These are phyloP conservation scores for Agriopis aurantiaria DNA, from an alignment of 2,888 invertebrate species.

Conservation along the genomic window DNA sequence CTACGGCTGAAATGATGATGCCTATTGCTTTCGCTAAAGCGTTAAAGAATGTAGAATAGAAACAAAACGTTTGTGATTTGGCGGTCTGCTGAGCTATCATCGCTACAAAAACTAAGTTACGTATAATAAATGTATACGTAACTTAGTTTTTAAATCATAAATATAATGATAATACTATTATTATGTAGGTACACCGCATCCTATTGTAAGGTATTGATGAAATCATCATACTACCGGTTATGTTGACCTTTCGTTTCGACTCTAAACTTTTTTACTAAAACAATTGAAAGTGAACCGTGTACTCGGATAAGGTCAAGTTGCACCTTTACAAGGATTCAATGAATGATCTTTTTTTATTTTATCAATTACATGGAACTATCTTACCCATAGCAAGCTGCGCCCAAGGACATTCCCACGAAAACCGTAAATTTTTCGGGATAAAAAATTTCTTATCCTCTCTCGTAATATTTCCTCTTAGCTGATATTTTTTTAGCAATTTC, in stretches of 20 bases:
- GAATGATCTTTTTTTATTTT: conserved; percentile 23
- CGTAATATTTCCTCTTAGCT: too few relatives aligned
- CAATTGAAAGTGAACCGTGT: conserved; percentile 77
- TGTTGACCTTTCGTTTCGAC: conserved; percentile 71
- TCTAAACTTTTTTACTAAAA: conserved; percentile 69
- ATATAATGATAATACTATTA: conserved; percentile 46
- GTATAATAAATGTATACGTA: too few relatives aligned
- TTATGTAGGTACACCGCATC: conserved; percentile 29
- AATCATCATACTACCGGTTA: conserved; percentile 67
- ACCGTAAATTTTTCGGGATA: too few relatives aligned
- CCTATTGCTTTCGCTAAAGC: too few relatives aligned
- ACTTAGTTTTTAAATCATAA: too few relatives aligned
- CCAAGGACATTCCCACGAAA: too few relatives aligned
- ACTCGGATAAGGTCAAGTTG: conserved; percentile 68
- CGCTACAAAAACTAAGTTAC: neutral
- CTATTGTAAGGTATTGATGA: conserved; percentile 55
- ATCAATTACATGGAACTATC: neutral
- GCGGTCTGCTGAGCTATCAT: too few relatives aligned
- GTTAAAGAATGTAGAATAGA: too few relatives aligned
- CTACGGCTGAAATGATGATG: too few relatives aligned
- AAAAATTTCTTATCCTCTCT: too few relatives aligned
- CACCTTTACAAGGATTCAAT: conserved; percentile 36
- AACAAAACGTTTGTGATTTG: too few relatives aligned
- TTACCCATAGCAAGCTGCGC: neutral
- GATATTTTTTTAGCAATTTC: too few relatives aligned